Evolutionary conservation across 2,113 vertebrate genomes (phyloP).

Genomic region (Bubo scandiacus): DNA sequence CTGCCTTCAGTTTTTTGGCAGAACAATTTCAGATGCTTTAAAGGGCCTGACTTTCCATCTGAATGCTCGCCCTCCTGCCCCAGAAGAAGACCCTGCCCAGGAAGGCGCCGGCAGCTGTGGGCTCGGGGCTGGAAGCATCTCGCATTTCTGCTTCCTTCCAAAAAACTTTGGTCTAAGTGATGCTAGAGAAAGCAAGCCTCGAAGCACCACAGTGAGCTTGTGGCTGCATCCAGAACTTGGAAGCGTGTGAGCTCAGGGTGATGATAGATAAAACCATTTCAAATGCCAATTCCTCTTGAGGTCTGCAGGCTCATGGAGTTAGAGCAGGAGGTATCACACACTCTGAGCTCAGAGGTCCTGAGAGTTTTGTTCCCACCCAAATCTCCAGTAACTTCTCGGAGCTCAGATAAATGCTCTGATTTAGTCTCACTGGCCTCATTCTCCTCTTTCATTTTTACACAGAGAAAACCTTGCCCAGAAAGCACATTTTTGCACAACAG

Average conservation of each 20-base stretch:
- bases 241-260: accelerated
- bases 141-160: background rate
- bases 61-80: background rate
- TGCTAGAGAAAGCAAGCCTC: background rate
- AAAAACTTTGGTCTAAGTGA: background rate
- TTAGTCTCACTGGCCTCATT: background rate
- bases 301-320: background rate
- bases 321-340: background rate
- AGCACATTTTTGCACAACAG: background rate
- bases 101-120: background rate
- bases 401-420: background rate
- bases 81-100: background rate
- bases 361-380: background rate
- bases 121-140: accelerated
- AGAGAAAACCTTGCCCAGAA: background rate
- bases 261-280: background rate
- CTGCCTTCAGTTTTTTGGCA: background rate
- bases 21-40: background rate
- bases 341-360: background rate
- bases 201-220: background rate
- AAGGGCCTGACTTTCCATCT: background rate
- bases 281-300: background rate
- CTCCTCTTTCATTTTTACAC: background rate
- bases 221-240: background rate
- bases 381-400: background rate